Conservation (phyloP, 2,888 invertebrate species). For the Leptarthrus brevirostris region DNA sequence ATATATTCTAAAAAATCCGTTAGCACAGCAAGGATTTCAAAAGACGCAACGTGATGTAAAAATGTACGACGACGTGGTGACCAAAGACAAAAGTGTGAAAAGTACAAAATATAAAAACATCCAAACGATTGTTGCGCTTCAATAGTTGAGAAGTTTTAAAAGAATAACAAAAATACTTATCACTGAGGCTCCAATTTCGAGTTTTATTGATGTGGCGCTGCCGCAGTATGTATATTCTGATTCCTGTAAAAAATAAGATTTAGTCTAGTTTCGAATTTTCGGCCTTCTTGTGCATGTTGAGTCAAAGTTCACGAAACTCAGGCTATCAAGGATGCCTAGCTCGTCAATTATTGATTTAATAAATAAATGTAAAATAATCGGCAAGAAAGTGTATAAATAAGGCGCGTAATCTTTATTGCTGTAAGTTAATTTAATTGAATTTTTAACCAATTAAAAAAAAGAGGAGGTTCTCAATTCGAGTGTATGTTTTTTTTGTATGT, state of each 20-base stretch:
- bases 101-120: neutral
- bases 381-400: too few relatives aligned
- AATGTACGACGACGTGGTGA: neutral
- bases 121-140: neutral
- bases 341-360: too few relatives aligned
- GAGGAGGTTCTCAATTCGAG: too few relatives aligned
- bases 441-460: too few relatives aligned
- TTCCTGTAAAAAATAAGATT: conserved; percentile 58
- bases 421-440: too few relatives aligned
- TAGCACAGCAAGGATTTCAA: neutral
- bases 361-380: too few relatives aligned
- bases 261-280: neutral
- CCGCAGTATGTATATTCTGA: conserved; percentile 64
- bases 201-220: conserved; percentile 58
- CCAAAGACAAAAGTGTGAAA: neutral
- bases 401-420: too few relatives aligned
- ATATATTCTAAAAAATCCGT: neutral
- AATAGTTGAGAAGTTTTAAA: neutral
- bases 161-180: conserved; percentile 11
- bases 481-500: too few relatives aligned
- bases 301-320: too few relatives aligned
- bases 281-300: too few relatives aligned
- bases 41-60: neutral
- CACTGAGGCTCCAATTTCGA: conserved; percentile 4
- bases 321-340: too few relatives aligned